Percentiles rank a stretch among this genome's conserved stretches.
Evolutionary conservation across 2,888 invertebrate genomes (phyloP).

Genomic region (Hedychridium roseum): DNA sequence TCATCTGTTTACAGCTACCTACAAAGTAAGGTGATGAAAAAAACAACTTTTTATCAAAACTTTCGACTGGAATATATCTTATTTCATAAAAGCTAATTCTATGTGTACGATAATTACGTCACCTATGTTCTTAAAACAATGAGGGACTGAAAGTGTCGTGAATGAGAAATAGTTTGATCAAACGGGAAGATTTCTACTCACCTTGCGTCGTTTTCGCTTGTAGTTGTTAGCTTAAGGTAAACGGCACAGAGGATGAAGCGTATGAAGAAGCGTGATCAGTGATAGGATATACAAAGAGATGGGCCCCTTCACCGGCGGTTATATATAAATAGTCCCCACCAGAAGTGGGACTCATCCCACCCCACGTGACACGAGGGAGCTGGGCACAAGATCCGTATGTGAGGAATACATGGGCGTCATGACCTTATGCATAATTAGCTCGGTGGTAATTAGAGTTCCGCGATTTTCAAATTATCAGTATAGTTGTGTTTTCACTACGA

Average conservation of each 20-base stretch:
- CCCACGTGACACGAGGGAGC: conserved; percentile 18
- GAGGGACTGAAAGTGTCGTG: no score
- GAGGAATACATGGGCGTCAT: neutral
- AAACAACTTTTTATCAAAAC: no score
- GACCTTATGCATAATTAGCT: conserved; percentile 36
- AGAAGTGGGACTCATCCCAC: conserved; percentile 41
- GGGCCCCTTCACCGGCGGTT: conserved; percentile 52
- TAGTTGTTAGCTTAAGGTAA: conserved; percentile 11
- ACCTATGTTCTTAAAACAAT: no score
- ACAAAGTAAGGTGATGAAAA: no score
- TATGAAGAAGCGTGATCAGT: conserved; percentile 47
- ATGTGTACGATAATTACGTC: no score
- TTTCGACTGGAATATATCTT: no score
- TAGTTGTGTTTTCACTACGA: conserved; percentile 5
- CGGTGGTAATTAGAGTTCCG: conserved; percentile 27
- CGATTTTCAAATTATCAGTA: conserved; percentile 4
- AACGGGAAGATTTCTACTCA: no score
- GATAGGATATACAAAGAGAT: conserved; percentile 60
- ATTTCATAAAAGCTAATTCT: no score
- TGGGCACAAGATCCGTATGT: conserved; percentile 2
- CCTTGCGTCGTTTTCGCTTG: conserved; percentile 33
- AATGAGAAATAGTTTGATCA: no score
- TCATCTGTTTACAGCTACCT: no score
- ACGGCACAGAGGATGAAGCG: conserved; percentile 20
- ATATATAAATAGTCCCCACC: conserved; percentile 60